These are phyloP conservation scores for Acanthosepion lycidas DNA, from an alignment of 2,888 invertebrate genomes.

Conservation along the genomic window DNA sequence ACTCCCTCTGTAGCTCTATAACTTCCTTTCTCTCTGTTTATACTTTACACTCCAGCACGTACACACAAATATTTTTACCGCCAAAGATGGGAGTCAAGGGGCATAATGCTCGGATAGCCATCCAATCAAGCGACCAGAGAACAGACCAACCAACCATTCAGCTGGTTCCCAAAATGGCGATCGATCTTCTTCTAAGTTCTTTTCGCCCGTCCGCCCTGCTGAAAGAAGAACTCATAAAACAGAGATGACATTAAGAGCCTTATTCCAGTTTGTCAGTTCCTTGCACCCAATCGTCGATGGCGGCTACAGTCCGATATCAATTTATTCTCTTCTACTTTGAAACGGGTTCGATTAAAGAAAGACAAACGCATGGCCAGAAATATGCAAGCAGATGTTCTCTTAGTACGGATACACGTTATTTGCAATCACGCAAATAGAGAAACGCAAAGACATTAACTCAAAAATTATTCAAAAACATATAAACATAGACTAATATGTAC, in stretches of 20 bases:
- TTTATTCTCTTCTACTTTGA: neutral
- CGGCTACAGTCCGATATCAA: neutral
- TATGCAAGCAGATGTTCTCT: neutral
- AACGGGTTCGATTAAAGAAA: neutral
- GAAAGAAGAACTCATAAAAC: constrained; percentile 33
- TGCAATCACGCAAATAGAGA: too few species aligned
- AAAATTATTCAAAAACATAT: neutral
- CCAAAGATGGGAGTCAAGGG: neutral
- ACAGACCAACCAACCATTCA: neutral
- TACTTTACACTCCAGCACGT: neutral
- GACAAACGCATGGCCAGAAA: neutral
- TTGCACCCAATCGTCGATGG: neutral
- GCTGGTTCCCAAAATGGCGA: constrained; percentile 11
- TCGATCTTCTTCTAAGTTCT: neutral
- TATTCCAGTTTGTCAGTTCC: constrained; percentile 33
- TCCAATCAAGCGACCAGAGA: neutral
- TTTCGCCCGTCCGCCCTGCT: too few species aligned
- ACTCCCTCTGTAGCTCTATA: too few species aligned
- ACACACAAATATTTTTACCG: neutral
- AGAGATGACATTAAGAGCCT: constrained; percentile 33
- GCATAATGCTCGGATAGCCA: neutral
- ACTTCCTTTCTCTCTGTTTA: too few species aligned
- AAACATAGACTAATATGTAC: too few species aligned
- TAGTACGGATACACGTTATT: too few species aligned
- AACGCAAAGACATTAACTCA: neutral